These are phyloP conservation scores for Accipiter virgatus DNA, from an alignment of 2,113 vertebrate genomes.

Conservation along the genomic window DNA sequence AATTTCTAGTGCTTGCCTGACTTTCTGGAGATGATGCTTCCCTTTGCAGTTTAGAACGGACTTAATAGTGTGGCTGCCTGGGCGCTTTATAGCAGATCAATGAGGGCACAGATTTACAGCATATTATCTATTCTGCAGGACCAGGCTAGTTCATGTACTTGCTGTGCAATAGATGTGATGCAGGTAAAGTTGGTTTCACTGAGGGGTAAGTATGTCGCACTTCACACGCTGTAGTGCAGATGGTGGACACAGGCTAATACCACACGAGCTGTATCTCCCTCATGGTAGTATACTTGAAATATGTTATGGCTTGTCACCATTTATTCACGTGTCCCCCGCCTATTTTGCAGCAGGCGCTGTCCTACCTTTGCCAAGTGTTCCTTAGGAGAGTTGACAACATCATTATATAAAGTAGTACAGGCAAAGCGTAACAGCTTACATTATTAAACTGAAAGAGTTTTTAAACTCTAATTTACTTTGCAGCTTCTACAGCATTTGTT, in stretches of 20 bases:
- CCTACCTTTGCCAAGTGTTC: background rate
- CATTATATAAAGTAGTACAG: background rate
- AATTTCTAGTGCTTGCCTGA: background rate
- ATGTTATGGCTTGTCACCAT: background rate
- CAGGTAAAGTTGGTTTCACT: background rate
- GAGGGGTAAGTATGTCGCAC: background rate
- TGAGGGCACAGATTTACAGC: background rate
- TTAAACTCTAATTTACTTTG: background rate
- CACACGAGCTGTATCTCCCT: background rate
- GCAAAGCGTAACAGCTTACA: background rate
- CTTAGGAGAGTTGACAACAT: background rate
- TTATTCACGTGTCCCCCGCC: background rate
- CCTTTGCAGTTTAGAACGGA: background rate
- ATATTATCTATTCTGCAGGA: background rate
- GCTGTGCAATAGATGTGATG: background rate
- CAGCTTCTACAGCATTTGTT: background rate
- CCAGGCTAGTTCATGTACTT: background rate
- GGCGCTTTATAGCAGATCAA: rapidly evolving
- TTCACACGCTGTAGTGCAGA: background rate
- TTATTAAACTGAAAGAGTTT: background rate
- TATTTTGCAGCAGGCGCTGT: background rate
- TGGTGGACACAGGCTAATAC: background rate
- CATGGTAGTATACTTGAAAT: background rate
- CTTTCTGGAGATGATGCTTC: background rate
- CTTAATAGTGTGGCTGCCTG: background rate